A percentile compares a stretch with the other conserved stretches of the same genome.
Conservation (phyloP, 92 coral and sea anemone genomes). For the Phymanthus crucifer region DNA sequence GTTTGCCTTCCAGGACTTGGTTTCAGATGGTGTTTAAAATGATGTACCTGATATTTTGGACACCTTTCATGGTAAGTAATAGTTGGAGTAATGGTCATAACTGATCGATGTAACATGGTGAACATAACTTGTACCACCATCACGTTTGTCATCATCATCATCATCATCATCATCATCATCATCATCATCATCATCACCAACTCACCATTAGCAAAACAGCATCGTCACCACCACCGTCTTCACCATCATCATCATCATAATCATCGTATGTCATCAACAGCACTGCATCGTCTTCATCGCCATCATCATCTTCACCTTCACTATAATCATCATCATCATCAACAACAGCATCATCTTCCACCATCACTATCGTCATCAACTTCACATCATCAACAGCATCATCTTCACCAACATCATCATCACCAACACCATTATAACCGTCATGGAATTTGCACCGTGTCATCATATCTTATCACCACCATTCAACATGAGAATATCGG, state of each 20-base stretch:
- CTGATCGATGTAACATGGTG: too few species aligned
- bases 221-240: not conserved
- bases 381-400: too few species aligned
- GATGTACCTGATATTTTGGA: not conserved
- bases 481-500: not conserved
- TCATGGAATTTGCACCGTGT: too few species aligned
- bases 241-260: not conserved
- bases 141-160: not conserved
- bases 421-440: not conserved
- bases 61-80: constrained; percentile 4
- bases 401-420: not conserved
- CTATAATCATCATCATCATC: not conserved
- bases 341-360: not conserved
- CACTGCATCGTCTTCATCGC: not conserved
- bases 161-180: not conserved
- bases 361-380: not conserved
- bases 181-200: not conserved
- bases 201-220: too few species aligned
- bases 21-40: not conserved
- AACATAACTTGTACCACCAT: too few species aligned
- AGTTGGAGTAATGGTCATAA: not conserved
- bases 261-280: too few species aligned
- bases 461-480: too few species aligned
- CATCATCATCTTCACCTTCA: not conserved
- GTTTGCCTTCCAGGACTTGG: not conserved